Conservation (phyloP, 2,888 invertebrate species). For the Calliphora vomitoria region DNA sequence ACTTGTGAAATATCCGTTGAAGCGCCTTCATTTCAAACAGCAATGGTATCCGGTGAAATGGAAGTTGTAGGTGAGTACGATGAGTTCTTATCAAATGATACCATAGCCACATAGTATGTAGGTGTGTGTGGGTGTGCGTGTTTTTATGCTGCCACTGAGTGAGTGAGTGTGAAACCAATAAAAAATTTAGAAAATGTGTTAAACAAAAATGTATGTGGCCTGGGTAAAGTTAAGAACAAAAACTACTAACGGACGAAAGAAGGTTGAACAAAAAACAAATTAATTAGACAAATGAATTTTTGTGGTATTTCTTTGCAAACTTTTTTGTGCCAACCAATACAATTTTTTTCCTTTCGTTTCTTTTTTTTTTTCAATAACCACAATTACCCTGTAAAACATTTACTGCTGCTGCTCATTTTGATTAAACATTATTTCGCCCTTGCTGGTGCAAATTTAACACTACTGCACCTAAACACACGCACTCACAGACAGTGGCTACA, state of each 20-base stretch:
- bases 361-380: constrained; percentile 60
- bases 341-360: constrained; percentile 51
- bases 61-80: constrained; percentile 84
- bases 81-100: constrained; percentile 40
- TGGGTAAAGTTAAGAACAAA: constrained; percentile 33
- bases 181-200: constrained; percentile 63
- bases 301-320: constrained; percentile 72
- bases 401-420: constrained; percentile 68
- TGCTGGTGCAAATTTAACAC: constrained; percentile 23
- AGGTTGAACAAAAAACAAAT: constrained; percentile 77
- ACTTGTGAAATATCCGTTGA: constrained; percentile 85
- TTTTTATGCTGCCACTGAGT: neutral
- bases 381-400: constrained; percentile 60
- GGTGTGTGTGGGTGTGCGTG: constrained; percentile 29
- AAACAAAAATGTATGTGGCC: constrained; percentile 58
- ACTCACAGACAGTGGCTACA: neutral
- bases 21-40: constrained; percentile 84
- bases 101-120: neutral
- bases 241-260: constrained; percentile 24
- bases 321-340: constrained; percentile 60
- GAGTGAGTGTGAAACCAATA: constrained; percentile 35
- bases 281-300: constrained; percentile 82
- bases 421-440: constrained; percentile 57
- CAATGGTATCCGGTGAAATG: constrained; percentile 84
- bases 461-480: neutral